A percentile compares a stretch with the other conserved stretches of the same genome.
Evolutionary conservation across 2,888 invertebrate genomes (phyloP).

Genomic region (Heterodera filipjevi): DNA sequence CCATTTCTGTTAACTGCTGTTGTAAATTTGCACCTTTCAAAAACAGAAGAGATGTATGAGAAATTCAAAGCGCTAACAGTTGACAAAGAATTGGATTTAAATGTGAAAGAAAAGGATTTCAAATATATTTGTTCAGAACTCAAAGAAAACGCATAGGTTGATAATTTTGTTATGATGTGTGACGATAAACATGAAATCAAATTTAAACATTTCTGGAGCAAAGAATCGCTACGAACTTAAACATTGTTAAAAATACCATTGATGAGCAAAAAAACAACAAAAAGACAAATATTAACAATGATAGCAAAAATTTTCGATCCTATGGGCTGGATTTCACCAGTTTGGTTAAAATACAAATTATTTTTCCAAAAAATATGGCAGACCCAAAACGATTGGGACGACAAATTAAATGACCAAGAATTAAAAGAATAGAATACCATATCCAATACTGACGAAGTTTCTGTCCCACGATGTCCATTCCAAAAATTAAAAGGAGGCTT

Average conservation of each 20-base stretch:
- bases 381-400: background rate
- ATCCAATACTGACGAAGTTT: background rate
- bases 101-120: background rate
- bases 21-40: background rate
- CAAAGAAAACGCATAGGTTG: background rate
- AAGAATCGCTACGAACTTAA: background rate
- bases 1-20: background rate
- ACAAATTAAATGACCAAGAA: background rate
- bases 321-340: background rate
- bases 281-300: background rate
- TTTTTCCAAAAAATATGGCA: background rate
- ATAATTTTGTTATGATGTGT: slow-evolving; percentile 3
- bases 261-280: background rate
- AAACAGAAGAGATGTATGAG: background rate
- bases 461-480: too few species aligned
- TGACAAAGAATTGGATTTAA: background rate
- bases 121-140: background rate
- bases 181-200: background rate
- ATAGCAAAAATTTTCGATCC: background rate
- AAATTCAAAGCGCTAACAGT: background rate
- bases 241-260: background rate
- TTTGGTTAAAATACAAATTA: background rate
- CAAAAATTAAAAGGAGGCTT: too few species aligned
- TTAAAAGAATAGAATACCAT: background rate
- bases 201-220: slow-evolving; percentile 1